Evolutionary conservation across 2,888 invertebrate species (phyloP), one percentile per base, ranked within the genome.

Genomic region (Heliothis peltigera): DNA sequence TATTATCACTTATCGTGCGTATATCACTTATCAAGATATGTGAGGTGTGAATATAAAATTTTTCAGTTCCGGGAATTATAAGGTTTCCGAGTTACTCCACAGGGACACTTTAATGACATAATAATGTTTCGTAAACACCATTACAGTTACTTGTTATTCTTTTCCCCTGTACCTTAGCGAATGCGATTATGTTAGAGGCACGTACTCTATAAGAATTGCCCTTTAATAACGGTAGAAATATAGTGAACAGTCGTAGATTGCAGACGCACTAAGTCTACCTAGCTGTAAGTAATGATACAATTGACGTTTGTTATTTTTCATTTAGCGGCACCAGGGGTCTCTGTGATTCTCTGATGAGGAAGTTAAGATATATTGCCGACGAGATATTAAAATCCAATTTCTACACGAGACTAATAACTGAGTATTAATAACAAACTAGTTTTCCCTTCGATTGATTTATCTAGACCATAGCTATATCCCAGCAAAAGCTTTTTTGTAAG

Each of bases 251-350:
- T 90, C 89, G 90, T 90, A 91, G 92, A 93, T 92, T 93, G 89
- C 88, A 89, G 89, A 87, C 89, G 87, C 87, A 89, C 90, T 89
- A 88, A 87, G 84, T 86, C 82, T 84, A 85, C 84, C 84, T 93
- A 94, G 92, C 94, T 93, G 94, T 94, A 93, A 90, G 89, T 93
- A 93, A 94, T 93, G 87, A 91, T 89, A 91, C 90, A 90, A 92
- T 88, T 89, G 89, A 86, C 82, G 86, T 86, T 88, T 85, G 87
- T 89, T 75, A 85, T 88, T 87, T 89, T 78, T 79, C 87, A 87
- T 87, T 89, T 82, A 82, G 70, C 81, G 57, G 60, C 54, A 78
- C 68, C 71, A 81, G 71, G 73, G 80, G 77, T 65, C 68, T 62
- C 42, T 55, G 55, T 59, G 62, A 52, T 54, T 58, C n/a, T 48